These are phyloP conservation scores for Dorcus hopei DNA, from an alignment of 2,888 invertebrate genomes.

Conservation along the genomic window DNA sequence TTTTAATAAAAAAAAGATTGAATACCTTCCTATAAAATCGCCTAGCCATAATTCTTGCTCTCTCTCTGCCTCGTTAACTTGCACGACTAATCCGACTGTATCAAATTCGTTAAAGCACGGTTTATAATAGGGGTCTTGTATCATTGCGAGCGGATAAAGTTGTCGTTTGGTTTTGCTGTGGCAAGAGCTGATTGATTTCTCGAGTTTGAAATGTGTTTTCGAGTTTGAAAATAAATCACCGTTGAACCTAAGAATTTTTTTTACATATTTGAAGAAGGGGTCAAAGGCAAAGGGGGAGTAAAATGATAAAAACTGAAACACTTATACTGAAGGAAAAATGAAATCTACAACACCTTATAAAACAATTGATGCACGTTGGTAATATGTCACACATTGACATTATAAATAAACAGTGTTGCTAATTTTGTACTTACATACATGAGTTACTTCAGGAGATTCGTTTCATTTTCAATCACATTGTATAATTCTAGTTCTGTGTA, in stretches of 20 bases:
- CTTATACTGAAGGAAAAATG: too few relatives aligned
- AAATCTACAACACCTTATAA: too few relatives aligned
- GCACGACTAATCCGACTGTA: constrained; percentile 65
- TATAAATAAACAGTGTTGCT: too few relatives aligned
- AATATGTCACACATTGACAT: too few relatives aligned
- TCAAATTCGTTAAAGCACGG: constrained; percentile 69
- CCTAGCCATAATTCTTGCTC: constrained; percentile 61
- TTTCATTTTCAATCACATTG: too few relatives aligned
- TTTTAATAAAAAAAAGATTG: not conserved
- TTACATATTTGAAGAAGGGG: too few relatives aligned
- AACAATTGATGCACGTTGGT: too few relatives aligned
- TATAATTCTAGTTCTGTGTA: not conserved
- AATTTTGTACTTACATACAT: too few relatives aligned
- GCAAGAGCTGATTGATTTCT: constrained; percentile 8
- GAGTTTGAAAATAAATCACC: constrained; percentile 33
- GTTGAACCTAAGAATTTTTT: constrained; percentile 29
- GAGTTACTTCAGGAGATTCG: too few relatives aligned
- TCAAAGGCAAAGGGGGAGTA: too few relatives aligned
- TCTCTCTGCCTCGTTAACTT: constrained; percentile 52
- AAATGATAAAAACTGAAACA: too few relatives aligned
- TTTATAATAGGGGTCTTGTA: constrained; percentile 42
- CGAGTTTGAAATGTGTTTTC: constrained; percentile 33
- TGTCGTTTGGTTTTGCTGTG: constrained; percentile 33
- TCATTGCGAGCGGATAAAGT: constrained; percentile 49
- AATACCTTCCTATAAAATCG: constrained; percentile 54